These are phyloP conservation scores for Channa striata DNA, from an alignment of 2,797 vertebrate genomes.

Conservation along the genomic window DNA sequence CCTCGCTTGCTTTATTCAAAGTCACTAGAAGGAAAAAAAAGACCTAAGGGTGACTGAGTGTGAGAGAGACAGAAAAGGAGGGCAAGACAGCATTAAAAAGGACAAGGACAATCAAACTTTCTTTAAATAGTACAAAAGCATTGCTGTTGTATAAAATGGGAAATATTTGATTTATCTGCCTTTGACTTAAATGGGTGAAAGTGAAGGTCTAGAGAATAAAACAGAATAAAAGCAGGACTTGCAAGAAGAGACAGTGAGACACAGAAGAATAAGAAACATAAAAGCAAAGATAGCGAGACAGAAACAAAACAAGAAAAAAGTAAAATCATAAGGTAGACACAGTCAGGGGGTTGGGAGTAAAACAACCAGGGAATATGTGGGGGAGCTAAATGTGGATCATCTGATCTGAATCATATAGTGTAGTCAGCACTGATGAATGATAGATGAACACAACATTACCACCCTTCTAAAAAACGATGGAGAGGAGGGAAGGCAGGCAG, in stretches of 20 bases:
- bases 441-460: slow-evolving; percentile 70
- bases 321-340: slow-evolving; percentile 9
- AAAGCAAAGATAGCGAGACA: slow-evolving; percentile 13
- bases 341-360: background rate
- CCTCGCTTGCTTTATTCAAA: slow-evolving; percentile 68
- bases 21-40: slow-evolving; percentile 57
- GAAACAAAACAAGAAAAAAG: background rate
- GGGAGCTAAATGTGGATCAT: slow-evolving; percentile 63
- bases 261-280: background rate
- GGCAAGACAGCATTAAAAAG: slow-evolving; percentile 19
- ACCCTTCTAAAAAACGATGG: slow-evolving; percentile 36
- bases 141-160: slow-evolving; percentile 3
- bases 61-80: slow-evolving; percentile 24
- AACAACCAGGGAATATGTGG: slow-evolving; percentile 2
- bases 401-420: slow-evolving; percentile 65
- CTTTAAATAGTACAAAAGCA: slow-evolving; percentile 35
- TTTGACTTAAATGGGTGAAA: slow-evolving; percentile 20
- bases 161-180: slow-evolving; percentile 24
- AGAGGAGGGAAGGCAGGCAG: slow-evolving; percentile 27
- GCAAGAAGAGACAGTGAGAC: background rate
- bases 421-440: slow-evolving; percentile 66
- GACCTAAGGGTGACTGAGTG: slow-evolving; percentile 49
- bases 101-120: slow-evolving; percentile 42
- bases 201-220: slow-evolving; percentile 7
- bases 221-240: slow-evolving; percentile 28